Conservation (phyloP, 2,888 invertebrate genomes). For the Villa cingulata region DNA sequence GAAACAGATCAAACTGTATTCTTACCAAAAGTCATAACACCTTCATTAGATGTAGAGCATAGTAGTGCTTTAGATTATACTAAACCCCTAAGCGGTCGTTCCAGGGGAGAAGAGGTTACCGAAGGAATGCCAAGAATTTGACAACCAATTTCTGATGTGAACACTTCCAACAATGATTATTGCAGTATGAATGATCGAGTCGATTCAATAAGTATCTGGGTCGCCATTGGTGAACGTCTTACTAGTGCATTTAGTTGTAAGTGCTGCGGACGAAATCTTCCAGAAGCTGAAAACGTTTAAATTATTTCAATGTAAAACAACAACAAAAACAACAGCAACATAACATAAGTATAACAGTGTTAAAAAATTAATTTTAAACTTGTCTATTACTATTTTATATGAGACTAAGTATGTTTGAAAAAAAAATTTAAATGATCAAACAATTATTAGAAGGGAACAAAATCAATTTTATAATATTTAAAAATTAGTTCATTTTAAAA, state of each 20-base stretch:
- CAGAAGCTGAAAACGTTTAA: slow-evolving; percentile 36
- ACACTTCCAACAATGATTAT: slow-evolving; percentile 26
- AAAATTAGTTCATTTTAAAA: no score
- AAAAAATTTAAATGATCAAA: no score
- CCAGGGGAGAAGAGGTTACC: slow-evolving; percentile 14
- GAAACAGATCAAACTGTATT: slow-evolving; percentile 18
- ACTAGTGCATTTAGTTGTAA: slow-evolving; percentile 33
- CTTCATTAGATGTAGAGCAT: slow-evolving; percentile 3
- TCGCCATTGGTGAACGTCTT: slow-evolving; percentile 31
- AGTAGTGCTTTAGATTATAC: slow-evolving; percentile 6
- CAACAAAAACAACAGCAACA: no score
- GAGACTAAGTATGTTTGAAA: no score
- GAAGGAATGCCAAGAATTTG: slow-evolving; percentile 29
- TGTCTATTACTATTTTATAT: no score
- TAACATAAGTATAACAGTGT: no score
- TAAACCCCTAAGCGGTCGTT: not conserved
- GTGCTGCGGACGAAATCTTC: slow-evolving; percentile 35
- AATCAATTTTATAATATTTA: no score
- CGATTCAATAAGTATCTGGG: slow-evolving; percentile 30
- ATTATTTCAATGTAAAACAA: no score
- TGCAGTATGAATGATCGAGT: not conserved
- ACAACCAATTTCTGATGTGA: slow-evolving; percentile 33
- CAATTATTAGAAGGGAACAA: no score
- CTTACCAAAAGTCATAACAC: slow-evolving; percentile 18
- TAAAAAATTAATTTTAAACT: no score